Conservation (phyloP, 1,140 invertebrate species). For the Drosophila tani region DNA sequence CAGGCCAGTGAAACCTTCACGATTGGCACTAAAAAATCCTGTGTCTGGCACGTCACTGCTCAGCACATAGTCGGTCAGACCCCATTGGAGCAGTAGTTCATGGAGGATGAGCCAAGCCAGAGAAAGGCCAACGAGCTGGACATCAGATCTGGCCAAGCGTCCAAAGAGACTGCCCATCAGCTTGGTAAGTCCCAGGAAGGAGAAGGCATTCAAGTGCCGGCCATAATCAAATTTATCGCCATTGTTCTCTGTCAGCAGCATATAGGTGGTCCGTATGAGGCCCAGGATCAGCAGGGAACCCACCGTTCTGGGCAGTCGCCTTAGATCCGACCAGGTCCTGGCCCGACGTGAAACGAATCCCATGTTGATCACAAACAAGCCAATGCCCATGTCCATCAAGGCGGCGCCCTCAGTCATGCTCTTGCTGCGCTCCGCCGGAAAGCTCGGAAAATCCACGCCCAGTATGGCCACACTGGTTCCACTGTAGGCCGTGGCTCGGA, state of each 20-base stretch:
- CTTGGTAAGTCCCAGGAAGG: constrained; percentile 94
- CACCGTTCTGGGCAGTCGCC: constrained; percentile 79
- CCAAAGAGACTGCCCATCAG: constrained; percentile 87
- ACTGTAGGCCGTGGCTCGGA: constrained; percentile 90
- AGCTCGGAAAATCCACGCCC: constrained; percentile 96
- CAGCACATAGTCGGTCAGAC: constrained; percentile 91
- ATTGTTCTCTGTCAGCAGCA: constrained; percentile 91
- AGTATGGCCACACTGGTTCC: constrained; percentile 93
- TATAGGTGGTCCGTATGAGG: constrained; percentile 87
- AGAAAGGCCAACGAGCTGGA: constrained; percentile 36
- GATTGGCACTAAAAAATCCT: constrained; percentile 92
- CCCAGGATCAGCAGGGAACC: constrained; percentile 90
- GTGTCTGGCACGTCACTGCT: constrained; percentile 85
- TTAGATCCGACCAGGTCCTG: constrained; percentile 64
- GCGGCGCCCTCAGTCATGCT: constrained; percentile 94
- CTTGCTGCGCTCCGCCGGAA: constrained; percentile 94
- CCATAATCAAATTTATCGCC: constrained; percentile 96
- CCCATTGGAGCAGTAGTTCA: constrained; percentile 88
- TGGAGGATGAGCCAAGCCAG: constrained; percentile 87
- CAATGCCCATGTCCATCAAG: constrained; percentile 98
- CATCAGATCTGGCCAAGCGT: constrained; percentile 20
- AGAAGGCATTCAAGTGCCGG: constrained; percentile 98
- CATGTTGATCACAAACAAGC: constrained; percentile 94
- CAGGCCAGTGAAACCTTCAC: constrained; percentile 94
- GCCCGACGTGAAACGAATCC: constrained; percentile 88